Conservation (phyloP, 2,113 vertebrate genomes). For the Clupea harengus region DNA sequence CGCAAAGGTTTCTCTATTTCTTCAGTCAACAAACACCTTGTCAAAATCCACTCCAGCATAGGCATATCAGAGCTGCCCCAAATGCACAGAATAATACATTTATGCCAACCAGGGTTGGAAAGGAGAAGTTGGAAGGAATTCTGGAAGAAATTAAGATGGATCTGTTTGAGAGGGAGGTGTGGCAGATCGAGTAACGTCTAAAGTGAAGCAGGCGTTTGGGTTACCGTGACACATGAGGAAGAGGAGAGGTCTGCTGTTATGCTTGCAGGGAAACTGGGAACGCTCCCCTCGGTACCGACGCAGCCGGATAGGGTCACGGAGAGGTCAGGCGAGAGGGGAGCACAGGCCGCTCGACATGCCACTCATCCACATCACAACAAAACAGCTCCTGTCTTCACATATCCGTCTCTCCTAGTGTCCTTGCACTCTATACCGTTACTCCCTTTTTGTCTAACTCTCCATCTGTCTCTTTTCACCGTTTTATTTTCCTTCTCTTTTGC, state of each 20-base stretch:
- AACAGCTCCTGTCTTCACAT: not conserved
- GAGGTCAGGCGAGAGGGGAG: not conserved
- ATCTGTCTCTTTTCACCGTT: not conserved
- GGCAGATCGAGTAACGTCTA: not conserved
- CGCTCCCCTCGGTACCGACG: not conserved
- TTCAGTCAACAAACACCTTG: conserved; percentile 18
- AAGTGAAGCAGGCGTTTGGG: not conserved
- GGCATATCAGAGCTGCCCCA: not conserved
- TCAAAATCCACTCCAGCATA: not conserved
- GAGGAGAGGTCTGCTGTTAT: not conserved
- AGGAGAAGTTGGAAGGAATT: not conserved
- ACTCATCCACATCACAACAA: not conserved
- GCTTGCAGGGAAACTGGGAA: not conserved
- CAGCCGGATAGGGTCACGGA: not conserved
- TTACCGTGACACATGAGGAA: not conserved
- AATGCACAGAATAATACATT: not conserved
- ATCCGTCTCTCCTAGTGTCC: not conserved
- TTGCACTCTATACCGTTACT: not conserved
- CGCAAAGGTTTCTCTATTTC: not conserved
- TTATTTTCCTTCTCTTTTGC: not conserved
- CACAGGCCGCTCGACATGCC: not conserved
- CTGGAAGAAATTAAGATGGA: not conserved
- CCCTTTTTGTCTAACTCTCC: not conserved
- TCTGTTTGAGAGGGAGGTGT: not conserved
- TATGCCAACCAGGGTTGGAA: not conserved